Evolutionary conservation across 2,113 vertebrate genomes (phyloP), one percentile per base, ranked within the genome.

Genomic region (Tetrao urogallus): DNA sequence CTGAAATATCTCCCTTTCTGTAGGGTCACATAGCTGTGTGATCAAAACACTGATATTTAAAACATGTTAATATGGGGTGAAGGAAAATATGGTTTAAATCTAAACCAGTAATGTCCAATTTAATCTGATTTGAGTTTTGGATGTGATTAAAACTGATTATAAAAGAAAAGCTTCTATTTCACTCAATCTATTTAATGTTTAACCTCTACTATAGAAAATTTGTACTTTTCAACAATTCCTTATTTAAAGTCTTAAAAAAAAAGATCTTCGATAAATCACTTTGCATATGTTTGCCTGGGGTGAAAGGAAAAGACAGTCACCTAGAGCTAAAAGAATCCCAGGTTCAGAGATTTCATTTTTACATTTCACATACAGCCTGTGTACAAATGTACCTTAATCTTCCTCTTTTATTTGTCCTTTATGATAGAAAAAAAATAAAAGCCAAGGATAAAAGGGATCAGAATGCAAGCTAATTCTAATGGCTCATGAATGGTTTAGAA

Each of bases 71-170:
- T 48, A 17, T 7, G 67, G 18, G 19, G 45, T 38, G 24, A 45
- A 52, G 42, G 2, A 1, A 89, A 89, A 20, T 2, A 5, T 50
- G 60, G 15, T 66, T 95, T 95, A 94, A 89, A 93, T 92, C 82
- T 61, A 91, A 95, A 82, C 34, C 74, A 42, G 38, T 84, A 48
- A 92, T 81, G 73, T 85, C 82, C 83, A 66, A 40, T 61, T 72
- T 72, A 94, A 95, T 95, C 89, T 93, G 89, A 75, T 86, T 92
- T 86, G 76, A 80, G 73, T 58, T 91, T 5, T 92, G 76, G 21
- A 89, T 71, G 40, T 92, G 86, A 96, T 93, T 95, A 94, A 94
- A 94, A 47, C 58, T 72, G 85, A 93, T 93, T 94, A 96, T 92
- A 94, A 93, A 89, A 40, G 22, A 95, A 56, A 92, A 86, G 81